phyloP scores from a whole-genome alignment of 1,140 invertebrate genomes.

The Microplitis mediator region DNA sequence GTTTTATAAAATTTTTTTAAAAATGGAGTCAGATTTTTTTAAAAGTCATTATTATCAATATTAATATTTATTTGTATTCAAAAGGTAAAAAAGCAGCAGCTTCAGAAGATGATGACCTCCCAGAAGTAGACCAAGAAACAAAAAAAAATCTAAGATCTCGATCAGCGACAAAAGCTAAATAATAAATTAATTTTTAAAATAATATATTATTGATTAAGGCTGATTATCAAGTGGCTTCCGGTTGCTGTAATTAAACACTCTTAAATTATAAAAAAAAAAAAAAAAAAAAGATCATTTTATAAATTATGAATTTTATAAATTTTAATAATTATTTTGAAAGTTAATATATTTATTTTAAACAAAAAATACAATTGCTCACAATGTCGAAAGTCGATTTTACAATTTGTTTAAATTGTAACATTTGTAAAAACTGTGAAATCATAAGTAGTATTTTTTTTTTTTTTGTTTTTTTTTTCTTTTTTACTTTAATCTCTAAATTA shows the following conservation, averaged over 20 bases:
- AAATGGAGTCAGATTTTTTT: neutral
- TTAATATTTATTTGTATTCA: conserved; percentile 13
- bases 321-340: neutral
- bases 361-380: too few species aligned
- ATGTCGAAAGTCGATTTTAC: too few species aligned
- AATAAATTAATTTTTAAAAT: conserved; percentile 21
- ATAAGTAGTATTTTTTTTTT: too few species aligned
- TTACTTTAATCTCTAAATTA: too few species aligned
- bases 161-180: conserved; percentile 56
- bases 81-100: conserved; percentile 56
- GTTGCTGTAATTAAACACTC: neutral
- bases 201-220: neutral
- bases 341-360: neutral
- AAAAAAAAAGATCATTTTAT: neutral
- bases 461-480: too few species aligned
- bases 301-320: neutral
- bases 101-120: conserved; percentile 70
- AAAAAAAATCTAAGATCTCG: conserved; percentile 65
- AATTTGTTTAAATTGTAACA: too few species aligned
- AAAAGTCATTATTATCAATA: conserved; percentile 17
- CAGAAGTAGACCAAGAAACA: conserved; percentile 73
- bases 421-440: too few species aligned
- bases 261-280: neutral
- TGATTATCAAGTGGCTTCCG: conserved; percentile 14
- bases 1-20: too few species aligned